These are phyloP conservation scores for Campylomormyrus tamandua DNA, from an alignment of 2,113 vertebrate genomes.

Conservation along the genomic window DNA sequence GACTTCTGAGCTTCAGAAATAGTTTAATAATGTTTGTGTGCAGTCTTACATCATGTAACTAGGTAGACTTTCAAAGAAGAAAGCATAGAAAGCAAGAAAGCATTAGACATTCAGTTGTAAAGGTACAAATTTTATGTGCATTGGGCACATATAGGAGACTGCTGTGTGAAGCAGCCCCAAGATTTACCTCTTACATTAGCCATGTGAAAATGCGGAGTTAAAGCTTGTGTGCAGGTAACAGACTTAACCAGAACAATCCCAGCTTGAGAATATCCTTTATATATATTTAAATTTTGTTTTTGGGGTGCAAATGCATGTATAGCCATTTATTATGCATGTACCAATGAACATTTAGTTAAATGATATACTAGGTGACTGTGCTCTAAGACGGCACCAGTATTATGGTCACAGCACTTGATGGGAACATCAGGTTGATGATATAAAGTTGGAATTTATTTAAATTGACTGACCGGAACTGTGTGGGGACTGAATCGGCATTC, in stretches of 20 bases:
- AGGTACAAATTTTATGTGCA: neutral
- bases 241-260: neutral
- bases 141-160: neutral
- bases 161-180: neutral
- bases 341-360: neutral
- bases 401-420: neutral
- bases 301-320: neutral
- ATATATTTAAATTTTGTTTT: neutral
- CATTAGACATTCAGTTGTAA: neutral
- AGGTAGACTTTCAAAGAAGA: neutral
- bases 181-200: neutral
- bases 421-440: neutral
- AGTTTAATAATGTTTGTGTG: constrained; percentile 33
- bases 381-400: neutral
- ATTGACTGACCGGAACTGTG: neutral
- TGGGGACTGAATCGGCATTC: neutral
- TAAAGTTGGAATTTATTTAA: neutral
- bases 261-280: neutral
- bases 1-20: constrained; percentile 19
- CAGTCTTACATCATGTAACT: neutral
- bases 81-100: neutral
- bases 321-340: neutral
- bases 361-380: neutral
- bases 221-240: neutral
- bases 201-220: neutral